A percentile compares a stretch with the other conserved stretches of the same genome.
These are phyloP conservation scores for Osedax fenrisi DNA, from an alignment of 2,888 invertebrate species.

Conservation along the genomic window DNA sequence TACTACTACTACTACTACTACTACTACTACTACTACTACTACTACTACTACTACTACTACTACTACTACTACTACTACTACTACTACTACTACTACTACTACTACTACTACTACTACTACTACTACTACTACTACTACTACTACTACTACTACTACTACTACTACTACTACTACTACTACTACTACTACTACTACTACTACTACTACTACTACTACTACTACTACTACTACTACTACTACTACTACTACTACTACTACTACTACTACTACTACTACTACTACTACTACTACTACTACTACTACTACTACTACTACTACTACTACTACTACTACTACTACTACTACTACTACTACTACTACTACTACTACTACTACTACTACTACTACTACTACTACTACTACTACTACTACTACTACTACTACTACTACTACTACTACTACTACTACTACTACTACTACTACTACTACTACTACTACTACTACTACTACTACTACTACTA, in stretches of 20 bases:
- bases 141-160: not conserved
- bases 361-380: not conserved
- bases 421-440: not conserved
- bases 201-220: slow-evolving; percentile 2
- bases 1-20: slow-evolving; percentile 1
- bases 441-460: not conserved
- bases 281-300: slow-evolving; percentile 10
- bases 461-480: not conserved
- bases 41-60: slow-evolving; percentile 2
- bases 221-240: not conserved
- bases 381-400: not conserved
- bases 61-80: not conserved
- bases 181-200: slow-evolving; percentile 10
- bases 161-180: not conserved
- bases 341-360: not conserved
- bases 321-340: slow-evolving; percentile 8
- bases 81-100: not conserved
- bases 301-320: slow-evolving; percentile 5
- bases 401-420: not conserved
- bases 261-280: slow-evolving; percentile 7
- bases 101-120: not conserved
- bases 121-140: not conserved
- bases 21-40: not conserved
- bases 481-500: not conserved
- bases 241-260: slow-evolving; percentile 5